These are phyloP conservation scores for Gymnarchus niloticus DNA, from an alignment of 2,113 vertebrate species.

Conservation along the genomic window DNA sequence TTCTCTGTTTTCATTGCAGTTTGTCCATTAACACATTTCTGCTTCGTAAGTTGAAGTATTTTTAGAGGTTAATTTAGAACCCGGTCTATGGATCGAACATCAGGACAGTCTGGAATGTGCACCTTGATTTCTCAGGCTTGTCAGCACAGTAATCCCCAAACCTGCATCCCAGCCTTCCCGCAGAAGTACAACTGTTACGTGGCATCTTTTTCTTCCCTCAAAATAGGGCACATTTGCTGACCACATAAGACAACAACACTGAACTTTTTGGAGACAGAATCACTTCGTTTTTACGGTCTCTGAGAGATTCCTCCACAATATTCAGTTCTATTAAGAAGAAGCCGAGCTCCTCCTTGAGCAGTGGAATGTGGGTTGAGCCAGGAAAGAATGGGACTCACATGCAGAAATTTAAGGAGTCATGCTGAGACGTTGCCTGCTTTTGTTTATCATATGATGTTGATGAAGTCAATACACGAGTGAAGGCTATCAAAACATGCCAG, in stretches of 20 bases:
- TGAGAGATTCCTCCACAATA: conserved; percentile 58
- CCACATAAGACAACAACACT: conserved; percentile 57
- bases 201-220: conserved; percentile 34
- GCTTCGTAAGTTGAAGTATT: neutral
- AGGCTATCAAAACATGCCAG: neutral
- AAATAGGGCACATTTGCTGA: conserved; percentile 53
- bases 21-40: neutral
- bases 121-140: neutral
- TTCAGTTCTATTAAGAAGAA: conserved; percentile 60
- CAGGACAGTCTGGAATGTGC: neutral
- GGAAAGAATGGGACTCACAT: neutral
- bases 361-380: conserved; percentile 40
- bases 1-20: neutral
- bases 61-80: neutral
- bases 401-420: neutral
- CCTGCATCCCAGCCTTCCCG: conserved; percentile 48
- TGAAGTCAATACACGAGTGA: neutral
- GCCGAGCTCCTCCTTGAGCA: conserved; percentile 21
- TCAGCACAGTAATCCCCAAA: conserved; percentile 40
- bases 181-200: conserved; percentile 49
- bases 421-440: neutral
- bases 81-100: neutral
- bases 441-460: neutral
- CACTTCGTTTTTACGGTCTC: conserved; percentile 58
- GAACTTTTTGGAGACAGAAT: conserved; percentile 53